Percentiles rank a stretch among this genome's conserved stretches.
These are phyloP conservation scores for Drosophila mettleri DNA, from an alignment of 2,888 invertebrate species.

Conservation along the genomic window DNA sequence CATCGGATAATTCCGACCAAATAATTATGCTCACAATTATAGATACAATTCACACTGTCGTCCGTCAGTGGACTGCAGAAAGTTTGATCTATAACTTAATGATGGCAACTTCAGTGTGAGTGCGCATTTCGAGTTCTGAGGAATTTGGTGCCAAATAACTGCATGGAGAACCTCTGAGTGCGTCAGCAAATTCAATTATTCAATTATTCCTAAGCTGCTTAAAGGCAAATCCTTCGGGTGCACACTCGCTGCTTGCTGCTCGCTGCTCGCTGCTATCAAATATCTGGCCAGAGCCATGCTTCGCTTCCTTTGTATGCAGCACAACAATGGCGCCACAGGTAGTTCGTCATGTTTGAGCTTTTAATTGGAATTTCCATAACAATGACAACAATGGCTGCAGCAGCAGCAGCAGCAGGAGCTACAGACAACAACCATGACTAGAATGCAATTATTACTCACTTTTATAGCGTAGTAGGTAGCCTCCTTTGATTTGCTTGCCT, in stretches of 20 bases:
- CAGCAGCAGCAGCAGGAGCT: neutral
- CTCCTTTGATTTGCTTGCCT: slow-evolving; percentile 90
- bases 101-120: too few species aligned
- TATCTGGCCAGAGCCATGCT: neutral
- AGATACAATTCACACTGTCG: neutral
- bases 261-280: neutral
- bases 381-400: neutral
- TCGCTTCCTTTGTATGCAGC: neutral
- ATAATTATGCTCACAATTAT: neutral
- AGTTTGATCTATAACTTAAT: neutral
- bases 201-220: neutral
- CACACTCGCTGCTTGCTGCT: neutral
- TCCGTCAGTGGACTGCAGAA: neutral
- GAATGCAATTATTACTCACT: slow-evolving; percentile 87
- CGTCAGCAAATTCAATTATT: neutral
- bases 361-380: slow-evolving; percentile 6
- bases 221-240: neutral
- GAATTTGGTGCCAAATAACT: neutral
- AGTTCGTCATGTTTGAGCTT: neutral
- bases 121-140: neutral
- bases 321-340: slow-evolving; percentile 3
- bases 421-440: neutral
- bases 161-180: neutral
- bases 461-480: slow-evolving; percentile 91
- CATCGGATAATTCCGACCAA: neutral